A percentile compares a stretch with the other conserved stretches of the same genome.
Evolutionary conservation across 2,797 vertebrate genomes (phyloP).

Genomic region (Cryptoprocta ferox): DNA sequence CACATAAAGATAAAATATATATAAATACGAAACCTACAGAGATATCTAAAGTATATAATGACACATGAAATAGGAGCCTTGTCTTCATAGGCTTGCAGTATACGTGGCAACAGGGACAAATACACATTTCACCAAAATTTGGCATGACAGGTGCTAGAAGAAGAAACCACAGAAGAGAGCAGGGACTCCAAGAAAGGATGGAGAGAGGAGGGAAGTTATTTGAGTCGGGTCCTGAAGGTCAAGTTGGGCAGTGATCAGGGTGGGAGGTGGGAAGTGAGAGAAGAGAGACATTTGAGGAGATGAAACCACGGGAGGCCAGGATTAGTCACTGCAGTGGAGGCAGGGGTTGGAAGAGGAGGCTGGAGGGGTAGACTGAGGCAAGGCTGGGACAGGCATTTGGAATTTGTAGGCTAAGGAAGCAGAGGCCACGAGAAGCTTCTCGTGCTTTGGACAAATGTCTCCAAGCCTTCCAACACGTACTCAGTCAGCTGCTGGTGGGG

Average conservation of each 20-base stretch:
- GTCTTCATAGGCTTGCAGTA: fast-evolving
- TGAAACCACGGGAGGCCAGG: not conserved
- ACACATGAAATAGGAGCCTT: fast-evolving
- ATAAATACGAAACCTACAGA: not conserved
- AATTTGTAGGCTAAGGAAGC: not conserved
- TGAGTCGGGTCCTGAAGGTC: not conserved
- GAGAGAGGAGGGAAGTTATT: no score
- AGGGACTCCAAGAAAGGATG: not conserved
- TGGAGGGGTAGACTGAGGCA: not conserved
- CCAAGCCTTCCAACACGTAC: fast-evolving
- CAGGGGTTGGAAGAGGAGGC: not conserved
- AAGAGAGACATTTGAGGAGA: not conserved
- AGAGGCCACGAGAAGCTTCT: not conserved
- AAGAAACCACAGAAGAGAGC: not conserved
- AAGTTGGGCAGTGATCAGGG: fast-evolving
- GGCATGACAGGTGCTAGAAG: not conserved
- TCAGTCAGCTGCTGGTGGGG: not conserved
- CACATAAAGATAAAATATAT: not conserved
- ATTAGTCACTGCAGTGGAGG: not conserved
- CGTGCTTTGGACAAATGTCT: not conserved
- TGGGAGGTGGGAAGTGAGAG: not conserved
- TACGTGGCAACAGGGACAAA: not conserved
- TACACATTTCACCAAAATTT: not conserved
- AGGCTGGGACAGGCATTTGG: not conserved
- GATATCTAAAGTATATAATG: not conserved